A percentile compares a stretch with the other conserved stretches of the same genome.
These are phyloP conservation scores for Acrocyrtus sp. DNA, from an alignment of 2,888 invertebrate species.

Conservation along the genomic window DNA sequence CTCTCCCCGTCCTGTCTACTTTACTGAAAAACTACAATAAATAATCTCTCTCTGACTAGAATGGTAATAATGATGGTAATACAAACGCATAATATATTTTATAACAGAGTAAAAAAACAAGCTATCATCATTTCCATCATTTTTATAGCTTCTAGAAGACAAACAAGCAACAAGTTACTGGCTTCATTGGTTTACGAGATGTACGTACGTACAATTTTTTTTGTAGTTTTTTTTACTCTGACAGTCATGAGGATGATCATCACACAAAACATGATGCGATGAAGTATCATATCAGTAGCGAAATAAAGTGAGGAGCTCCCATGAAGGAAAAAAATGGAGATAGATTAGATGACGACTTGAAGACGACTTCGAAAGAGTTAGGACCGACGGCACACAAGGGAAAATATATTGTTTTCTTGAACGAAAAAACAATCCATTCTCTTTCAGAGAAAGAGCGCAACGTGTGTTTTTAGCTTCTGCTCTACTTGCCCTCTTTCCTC, in stretches of 20 bases:
- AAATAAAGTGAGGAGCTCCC: slow-evolving; percentile 8
- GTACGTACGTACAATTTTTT: too few species aligned
- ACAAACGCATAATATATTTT: slow-evolving; percentile 38
- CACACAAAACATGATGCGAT: slow-evolving; percentile 4
- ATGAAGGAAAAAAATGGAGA: slow-evolving; percentile 25
- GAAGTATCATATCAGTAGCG: slow-evolving; percentile 20
- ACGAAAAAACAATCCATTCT: slow-evolving; percentile 25
- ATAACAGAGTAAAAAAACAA: too few species aligned
- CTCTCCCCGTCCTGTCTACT: slow-evolving; percentile 41
- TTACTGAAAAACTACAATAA: slow-evolving; percentile 33
- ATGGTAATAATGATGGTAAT: slow-evolving; percentile 33
- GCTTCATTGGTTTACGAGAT: background rate
- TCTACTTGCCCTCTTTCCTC: slow-evolving; percentile 9
- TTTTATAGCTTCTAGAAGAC: slow-evolving; percentile 43
- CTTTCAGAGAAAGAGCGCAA: too few species aligned
- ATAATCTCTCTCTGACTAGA: slow-evolving; percentile 30
- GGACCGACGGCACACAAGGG: slow-evolving; percentile 35
- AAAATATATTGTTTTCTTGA: slow-evolving; percentile 25
- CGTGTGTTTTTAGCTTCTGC: slow-evolving; percentile 34
- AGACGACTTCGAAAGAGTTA: slow-evolving; percentile 29
- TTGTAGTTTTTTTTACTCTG: slow-evolving; percentile 22
- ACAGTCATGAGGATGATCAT: slow-evolving; percentile 15
- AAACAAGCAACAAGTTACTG: slow-evolving; percentile 23
- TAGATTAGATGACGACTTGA: slow-evolving; percentile 45
- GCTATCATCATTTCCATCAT: slow-evolving; percentile 48